Evolutionary conservation across 2,888 invertebrate genomes (phyloP).

Genomic region (Allacma fusca): DNA sequence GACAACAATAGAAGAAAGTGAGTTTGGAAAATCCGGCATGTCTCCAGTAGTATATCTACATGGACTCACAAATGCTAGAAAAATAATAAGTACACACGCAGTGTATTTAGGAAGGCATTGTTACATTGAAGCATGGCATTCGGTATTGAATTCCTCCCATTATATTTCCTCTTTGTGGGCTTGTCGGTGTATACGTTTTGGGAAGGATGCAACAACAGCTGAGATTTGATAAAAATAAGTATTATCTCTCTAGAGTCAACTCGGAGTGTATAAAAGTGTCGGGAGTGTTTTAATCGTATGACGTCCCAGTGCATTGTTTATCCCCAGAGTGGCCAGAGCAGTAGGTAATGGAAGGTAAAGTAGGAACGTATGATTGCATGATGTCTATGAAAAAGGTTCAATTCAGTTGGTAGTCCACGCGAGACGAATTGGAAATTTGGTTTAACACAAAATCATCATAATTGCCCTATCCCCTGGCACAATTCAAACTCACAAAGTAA

Average conservation of each 20-base stretch:
- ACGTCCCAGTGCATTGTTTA: slow-evolving; percentile 13
- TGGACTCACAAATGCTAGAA: neutral
- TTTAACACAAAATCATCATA: slow-evolving; percentile 61
- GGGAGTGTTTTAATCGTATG: slow-evolving; percentile 23
- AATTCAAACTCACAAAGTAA: neutral
- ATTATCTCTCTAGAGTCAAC: neutral
- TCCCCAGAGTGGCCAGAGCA: neutral
- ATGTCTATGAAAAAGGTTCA: slow-evolving; percentile 49
- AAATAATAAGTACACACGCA: neutral
- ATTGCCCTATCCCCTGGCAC: slow-evolving; percentile 52
- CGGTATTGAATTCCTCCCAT: neutral
- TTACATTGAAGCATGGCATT: neutral
- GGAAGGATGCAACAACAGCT: neutral
- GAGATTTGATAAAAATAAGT: neutral
- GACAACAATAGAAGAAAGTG: slow-evolving; percentile 3
- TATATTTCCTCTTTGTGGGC: neutral
- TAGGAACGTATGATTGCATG: slow-evolving; percentile 22
- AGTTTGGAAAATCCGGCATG: slow-evolving; percentile 3
- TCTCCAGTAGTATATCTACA: neutral
- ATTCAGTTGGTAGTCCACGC: slow-evolving; percentile 57
- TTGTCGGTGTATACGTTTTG: no score
- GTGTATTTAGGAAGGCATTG: neutral
- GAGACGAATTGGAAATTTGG: slow-evolving; percentile 61
- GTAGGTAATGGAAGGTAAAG: slow-evolving; percentile 4
- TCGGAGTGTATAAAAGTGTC: slow-evolving; percentile 25